These are phyloP conservation scores for Paratrypauchen microcephalus DNA, from an alignment of 2,797 vertebrate species.

Conservation along the genomic window DNA sequence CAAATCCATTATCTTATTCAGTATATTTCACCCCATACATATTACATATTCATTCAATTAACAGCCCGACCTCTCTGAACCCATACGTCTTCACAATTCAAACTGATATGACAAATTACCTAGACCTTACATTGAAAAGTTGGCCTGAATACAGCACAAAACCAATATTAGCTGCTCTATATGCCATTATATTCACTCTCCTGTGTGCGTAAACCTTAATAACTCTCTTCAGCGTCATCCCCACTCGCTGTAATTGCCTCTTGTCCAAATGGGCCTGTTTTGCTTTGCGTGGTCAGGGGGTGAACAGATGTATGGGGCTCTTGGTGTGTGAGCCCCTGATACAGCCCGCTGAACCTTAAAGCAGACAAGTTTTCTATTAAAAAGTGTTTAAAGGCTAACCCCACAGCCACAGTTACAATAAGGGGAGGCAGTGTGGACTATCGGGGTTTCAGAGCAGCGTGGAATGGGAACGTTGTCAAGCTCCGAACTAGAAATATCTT, in stretches of 20 bases:
- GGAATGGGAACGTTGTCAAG: too few species aligned
- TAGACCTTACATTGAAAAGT: neutral
- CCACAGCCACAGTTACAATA: neutral
- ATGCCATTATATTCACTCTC: neutral
- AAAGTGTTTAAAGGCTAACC: conserved; percentile 7
- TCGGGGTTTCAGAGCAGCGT: neutral
- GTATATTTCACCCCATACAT: neutral
- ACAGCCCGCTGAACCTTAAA: neutral
- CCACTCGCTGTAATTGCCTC: conserved; percentile 2
- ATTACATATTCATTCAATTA: neutral
- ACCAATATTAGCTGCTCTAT: neutral
- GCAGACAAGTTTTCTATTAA: conserved; percentile 3
- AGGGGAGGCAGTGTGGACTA: neutral
- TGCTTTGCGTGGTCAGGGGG: neutral
- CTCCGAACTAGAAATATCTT: too few species aligned
- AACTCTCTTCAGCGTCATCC: neutral
- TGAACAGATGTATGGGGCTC: neutral
- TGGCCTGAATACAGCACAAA: neutral
- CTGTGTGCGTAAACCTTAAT: neutral
- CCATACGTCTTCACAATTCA: neutral
- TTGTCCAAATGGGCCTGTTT: conserved; percentile 1
- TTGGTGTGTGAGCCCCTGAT: neutral
- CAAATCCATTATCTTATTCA: too few species aligned
- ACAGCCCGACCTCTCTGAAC: neutral
- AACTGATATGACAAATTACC: neutral